These are phyloP conservation scores for Volucella bombylans DNA, from an alignment of 2,888 invertebrate genomes.

Conservation along the genomic window DNA sequence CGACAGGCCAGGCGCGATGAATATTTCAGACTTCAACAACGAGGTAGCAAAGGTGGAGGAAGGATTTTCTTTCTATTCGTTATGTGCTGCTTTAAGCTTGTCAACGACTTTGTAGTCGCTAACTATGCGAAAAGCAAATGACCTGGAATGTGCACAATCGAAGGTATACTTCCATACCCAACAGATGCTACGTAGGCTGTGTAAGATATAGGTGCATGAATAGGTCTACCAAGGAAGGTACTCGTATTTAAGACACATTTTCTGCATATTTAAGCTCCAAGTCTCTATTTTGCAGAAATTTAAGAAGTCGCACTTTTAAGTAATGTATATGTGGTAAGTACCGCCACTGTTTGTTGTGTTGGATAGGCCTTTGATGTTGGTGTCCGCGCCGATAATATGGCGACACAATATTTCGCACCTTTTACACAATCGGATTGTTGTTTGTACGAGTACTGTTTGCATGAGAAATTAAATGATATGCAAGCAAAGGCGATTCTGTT, in stretches of 20 bases:
- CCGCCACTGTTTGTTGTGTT: slow-evolving; percentile 21
- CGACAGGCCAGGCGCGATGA: slow-evolving; percentile 1
- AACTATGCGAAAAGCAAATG: slow-evolving; percentile 61
- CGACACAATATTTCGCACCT: slow-evolving; percentile 69
- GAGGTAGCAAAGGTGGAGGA: slow-evolving; percentile 1
- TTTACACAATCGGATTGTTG: slow-evolving; percentile 61
- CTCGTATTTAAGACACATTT: slow-evolving; percentile 65
- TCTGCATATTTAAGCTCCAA: slow-evolving; percentile 56
- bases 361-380: slow-evolving; percentile 45
- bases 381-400: slow-evolving; percentile 7
- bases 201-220: too few species aligned
- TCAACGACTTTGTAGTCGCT: slow-evolving; percentile 5
- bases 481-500: slow-evolving; percentile 16
- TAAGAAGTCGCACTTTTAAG: slow-evolving; percentile 41
- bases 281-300: slow-evolving; percentile 23
- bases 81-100: slow-evolving; percentile 46
- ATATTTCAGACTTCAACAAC: neutral
- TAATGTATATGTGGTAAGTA: neutral
- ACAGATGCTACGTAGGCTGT: neutral
- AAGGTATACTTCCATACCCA: neutral
- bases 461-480: slow-evolving; percentile 49
- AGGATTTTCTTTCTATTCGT: slow-evolving; percentile 49
- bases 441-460: slow-evolving; percentile 36
- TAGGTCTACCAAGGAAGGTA: neutral
- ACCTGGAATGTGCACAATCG: slow-evolving; percentile 59